Evolutionary conservation across 2,888 invertebrate genomes (phyloP), one percentile per base, ranked within the genome.

Genomic region (Drosophila testacea): DNA sequence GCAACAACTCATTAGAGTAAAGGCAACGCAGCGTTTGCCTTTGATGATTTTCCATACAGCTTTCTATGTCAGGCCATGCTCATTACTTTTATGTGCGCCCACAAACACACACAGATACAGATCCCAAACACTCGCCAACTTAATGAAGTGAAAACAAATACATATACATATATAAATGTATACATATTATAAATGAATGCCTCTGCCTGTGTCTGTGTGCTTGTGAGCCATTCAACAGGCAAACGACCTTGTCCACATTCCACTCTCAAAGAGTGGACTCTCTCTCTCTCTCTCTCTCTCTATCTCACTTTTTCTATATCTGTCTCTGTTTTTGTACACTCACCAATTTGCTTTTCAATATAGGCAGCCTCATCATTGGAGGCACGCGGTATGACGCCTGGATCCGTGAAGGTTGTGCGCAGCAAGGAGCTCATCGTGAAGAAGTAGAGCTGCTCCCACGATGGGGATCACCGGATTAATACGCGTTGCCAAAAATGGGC

Each of bases 351-450:
- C 93, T 96, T 96, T 93, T 98, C 98, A 79, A 97, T 96, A 91
- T 97, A 96, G 77, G 96, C 96, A 76, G 97, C 97, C 94, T 98
- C 98, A 90, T 97, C 97, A 54, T 95, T 94, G 34, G 97, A 96
- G 66, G 98, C 98, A 88, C 96, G 93, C 65, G 98, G 98, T 90
- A 98, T 96, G 79, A 98, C 97, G 73, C 98, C 98, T 41, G 98
- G 98, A 94, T 98, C 98, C 84, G 96, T 96, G 93, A 98, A 97
- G 91, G 97, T 96, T 73, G 98, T 98, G 89, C 97, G 95, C 92
- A 99, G 95, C 92, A 99, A 95, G 91, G 98, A 96, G 87, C 97
- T 96, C 95, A 99, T 96, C 89, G 98, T 98, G 93, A 98, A 96
- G 91, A 97, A 93, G 93, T 97, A 97, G 86, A 99, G 94, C 94